These are phyloP conservation scores for Gadopsis bispinosus DNA, from an alignment of 2,797 vertebrate species.

Conservation along the genomic window DNA sequence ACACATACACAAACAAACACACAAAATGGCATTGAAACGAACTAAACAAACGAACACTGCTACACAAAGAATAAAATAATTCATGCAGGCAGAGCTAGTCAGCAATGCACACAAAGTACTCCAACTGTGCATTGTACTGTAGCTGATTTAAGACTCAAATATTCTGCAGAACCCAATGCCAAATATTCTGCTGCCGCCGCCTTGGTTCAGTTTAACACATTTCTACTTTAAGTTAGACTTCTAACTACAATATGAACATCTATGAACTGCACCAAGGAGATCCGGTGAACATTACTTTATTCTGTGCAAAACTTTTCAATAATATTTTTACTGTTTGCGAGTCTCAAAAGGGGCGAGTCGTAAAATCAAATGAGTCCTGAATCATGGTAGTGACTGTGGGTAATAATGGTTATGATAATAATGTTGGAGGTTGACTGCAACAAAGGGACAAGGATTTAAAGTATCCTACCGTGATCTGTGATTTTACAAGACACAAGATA, in stretches of 20 bases:
- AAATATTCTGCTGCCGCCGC: neutral
- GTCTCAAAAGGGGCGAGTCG: slow-evolving; percentile 58
- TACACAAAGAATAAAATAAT: slow-evolving; percentile 31
- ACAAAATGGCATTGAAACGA: neutral
- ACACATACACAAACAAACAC: slow-evolving; percentile 7
- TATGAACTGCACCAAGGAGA: slow-evolving; percentile 26
- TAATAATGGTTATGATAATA: slow-evolving; percentile 71
- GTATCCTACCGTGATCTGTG: slow-evolving; percentile 94
- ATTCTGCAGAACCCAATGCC: slow-evolving; percentile 26
- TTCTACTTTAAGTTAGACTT: slow-evolving; percentile 3
- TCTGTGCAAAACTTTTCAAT: slow-evolving; percentile 76
- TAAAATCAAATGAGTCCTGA: slow-evolving; percentile 73
- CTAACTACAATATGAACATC: slow-evolving; percentile 1
- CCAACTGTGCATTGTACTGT: slow-evolving; percentile 48
- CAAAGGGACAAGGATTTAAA: slow-evolving; percentile 70
- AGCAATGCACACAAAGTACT: slow-evolving; percentile 36
- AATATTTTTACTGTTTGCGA: slow-evolving; percentile 75
- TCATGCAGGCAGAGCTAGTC: slow-evolving; percentile 40
- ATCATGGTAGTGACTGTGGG: slow-evolving; percentile 59
- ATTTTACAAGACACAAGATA: slow-evolving; percentile 99
- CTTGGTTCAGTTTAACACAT: slow-evolving; percentile 1
- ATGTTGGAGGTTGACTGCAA: slow-evolving; percentile 67
- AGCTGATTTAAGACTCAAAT: slow-evolving; percentile 51
- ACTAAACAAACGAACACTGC: slow-evolving; percentile 34
- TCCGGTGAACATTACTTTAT: slow-evolving; percentile 47